Evolutionary conservation across 2,113 vertebrate species (phyloP).

Genomic region (Oxyura jamaicensis): DNA sequence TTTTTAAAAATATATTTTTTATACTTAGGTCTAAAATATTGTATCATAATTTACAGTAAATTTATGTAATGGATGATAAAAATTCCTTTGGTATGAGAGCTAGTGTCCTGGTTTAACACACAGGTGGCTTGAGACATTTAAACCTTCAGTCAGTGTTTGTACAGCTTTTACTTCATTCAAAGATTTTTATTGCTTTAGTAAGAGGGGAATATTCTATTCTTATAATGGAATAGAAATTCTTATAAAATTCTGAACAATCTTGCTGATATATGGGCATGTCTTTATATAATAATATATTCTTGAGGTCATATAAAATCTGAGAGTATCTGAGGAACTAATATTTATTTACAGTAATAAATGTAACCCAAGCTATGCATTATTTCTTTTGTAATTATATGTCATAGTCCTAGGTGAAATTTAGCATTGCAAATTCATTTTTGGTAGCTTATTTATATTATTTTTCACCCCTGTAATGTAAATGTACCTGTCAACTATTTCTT

Average conservation of each 20-base stretch:
- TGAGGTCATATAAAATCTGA: not conserved
- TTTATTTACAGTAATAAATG: not conserved
- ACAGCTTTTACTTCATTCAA: not conserved
- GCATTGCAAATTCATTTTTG: not conserved
- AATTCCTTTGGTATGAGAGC: not conserved
- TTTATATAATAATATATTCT: not conserved
- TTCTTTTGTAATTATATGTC: not conserved
- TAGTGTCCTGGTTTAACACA: not conserved
- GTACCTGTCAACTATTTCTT: not conserved
- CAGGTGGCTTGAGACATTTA: not conserved
- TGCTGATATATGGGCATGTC: not conserved
- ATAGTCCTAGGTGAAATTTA: not conserved
- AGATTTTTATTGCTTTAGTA: not conserved
- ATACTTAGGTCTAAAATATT: not conserved
- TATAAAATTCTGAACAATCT: not conserved
- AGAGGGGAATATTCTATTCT: not conserved
- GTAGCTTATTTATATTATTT: not conserved
- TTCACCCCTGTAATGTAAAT: not conserved
- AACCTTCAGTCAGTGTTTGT: not conserved
- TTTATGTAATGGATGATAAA: not conserved
- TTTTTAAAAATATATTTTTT: rapidly evolving
- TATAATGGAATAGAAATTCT: not conserved
- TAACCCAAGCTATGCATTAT: not conserved
- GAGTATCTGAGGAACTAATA: not conserved
- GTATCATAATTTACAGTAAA: not conserved